Conservation (phyloP, 2,888 invertebrate species). For the Monopis laevigella region DNA sequence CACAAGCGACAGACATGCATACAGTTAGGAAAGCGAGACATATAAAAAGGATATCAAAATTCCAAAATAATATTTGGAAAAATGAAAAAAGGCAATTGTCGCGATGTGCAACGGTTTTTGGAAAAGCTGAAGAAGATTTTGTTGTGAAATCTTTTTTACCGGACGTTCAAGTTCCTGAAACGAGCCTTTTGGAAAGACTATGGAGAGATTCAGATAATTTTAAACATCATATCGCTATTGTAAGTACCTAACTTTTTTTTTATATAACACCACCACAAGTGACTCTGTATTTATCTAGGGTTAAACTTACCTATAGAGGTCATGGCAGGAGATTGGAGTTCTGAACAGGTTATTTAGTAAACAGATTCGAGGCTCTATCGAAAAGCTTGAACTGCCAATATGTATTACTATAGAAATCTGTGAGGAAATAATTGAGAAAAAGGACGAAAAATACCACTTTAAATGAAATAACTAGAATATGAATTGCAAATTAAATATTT, state of each 20-base stretch:
- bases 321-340: background rate
- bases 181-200: conserved; percentile 39
- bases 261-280: too few species aligned
- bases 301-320: background rate
- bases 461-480: too few species aligned
- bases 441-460: too few species aligned
- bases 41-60: background rate
- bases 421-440: too few species aligned
- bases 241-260: conserved; percentile 27
- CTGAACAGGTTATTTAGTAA: too few species aligned
- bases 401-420: too few species aligned
- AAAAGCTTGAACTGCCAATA: too few species aligned
- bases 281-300: background rate
- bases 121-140: conserved; percentile 33
- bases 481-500: too few species aligned
- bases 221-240: conserved; percentile 44
- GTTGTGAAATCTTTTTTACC: conserved; percentile 40
- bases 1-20: too few species aligned
- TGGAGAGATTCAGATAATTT: conserved; percentile 37
- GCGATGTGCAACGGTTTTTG: conserved; percentile 27
- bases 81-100: conserved; percentile 32
- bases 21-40: background rate
- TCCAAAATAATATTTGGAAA: background rate
- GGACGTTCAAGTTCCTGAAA: conserved; percentile 39
- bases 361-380: too few species aligned